Conservation (phyloP, 53 echinoderm and acorn worm species). For the Paracentrotus lividus region DNA sequence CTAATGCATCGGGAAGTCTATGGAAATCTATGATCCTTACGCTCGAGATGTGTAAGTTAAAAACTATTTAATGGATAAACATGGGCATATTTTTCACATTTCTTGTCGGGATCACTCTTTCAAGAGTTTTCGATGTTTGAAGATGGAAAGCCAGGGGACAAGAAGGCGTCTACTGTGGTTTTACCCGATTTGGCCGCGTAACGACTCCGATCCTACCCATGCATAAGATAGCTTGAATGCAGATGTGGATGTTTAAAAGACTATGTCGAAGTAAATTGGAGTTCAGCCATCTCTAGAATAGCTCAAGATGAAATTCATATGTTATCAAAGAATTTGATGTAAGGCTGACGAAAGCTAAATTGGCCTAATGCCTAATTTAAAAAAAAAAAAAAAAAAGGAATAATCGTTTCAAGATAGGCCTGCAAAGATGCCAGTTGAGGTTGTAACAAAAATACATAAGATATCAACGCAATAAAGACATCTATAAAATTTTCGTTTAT, state of each 20-base stretch:
- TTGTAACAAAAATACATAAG: no score
- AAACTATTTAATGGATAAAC: slow-evolving; percentile 25
- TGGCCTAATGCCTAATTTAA: no score
- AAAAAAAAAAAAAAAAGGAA: no score
- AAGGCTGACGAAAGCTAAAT: slow-evolving; percentile 2
- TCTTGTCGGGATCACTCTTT: not conserved
- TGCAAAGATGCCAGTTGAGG: no score
- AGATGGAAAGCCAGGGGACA: not conserved
- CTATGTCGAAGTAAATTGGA: slow-evolving; percentile 12
- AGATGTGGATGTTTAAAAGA: not conserved
- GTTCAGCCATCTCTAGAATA: not conserved
- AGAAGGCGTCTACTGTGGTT: not conserved
- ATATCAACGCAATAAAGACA: no score
- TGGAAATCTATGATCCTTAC: slow-evolving; percentile 14
- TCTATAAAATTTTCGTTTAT: no score
- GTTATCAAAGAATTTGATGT: slow-evolving; percentile 6
- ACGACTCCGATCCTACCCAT: not conserved
- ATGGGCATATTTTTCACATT: not conserved
- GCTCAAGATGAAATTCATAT: not conserved
- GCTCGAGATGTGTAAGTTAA: not conserved
- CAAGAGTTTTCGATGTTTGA: not conserved
- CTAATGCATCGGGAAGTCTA: not conserved
- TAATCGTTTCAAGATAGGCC: no score
- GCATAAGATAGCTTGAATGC: not conserved
- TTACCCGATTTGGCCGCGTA: not conserved